Base-by-base conservation (phyloP, 1,140 invertebrate genomes). In the Drosophila mayri region DNA sequence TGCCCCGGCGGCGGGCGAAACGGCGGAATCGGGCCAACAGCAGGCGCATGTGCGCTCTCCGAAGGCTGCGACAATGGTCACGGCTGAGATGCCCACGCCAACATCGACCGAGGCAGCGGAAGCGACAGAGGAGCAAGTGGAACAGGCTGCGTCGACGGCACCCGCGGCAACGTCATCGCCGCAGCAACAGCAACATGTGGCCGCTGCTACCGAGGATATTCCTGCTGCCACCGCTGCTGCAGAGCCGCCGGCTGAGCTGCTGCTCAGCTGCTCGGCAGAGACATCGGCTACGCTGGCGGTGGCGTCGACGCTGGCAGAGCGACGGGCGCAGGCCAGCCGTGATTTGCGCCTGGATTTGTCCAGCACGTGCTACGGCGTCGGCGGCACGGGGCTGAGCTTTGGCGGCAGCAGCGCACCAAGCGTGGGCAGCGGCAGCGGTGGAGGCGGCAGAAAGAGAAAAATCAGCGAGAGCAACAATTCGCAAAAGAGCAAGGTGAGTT, bases 401-500 rank as follows among this genome's bases (percentile, higher is more conserved):
- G 68, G 64, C 18, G 59, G 72, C 4, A 66, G 77, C 71, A 77
- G 73, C 59, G 63, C 64, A 7, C 58, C 63, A 46, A 77, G 63
- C 68, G 43, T 67, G 44, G 86, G 12, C 91, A 93, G 68, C 40
- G 78, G 76, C 28, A 55, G 66, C 12, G 67, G 67, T n/a, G 73
- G 64, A 78, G 91, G 43, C 72, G 91, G 50, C 92, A 94, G 57
- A 92, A 94, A 78, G 44, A 81, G 66, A 91, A 94, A 86, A 93
- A 94, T 76, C 92, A 94, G 81, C 83, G 94, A 76, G 81, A 90
- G 91, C 81, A 91, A 84, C 66, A 92, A 92, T 68, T 92, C 91
- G 44, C 90, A 86, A 52, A 92, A 92, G 62, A 90, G 82, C 67
- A 92, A 92, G 90, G 91, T 92, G 61, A 70, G 85, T 25, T 12